Evolutionary conservation across 2,797 vertebrate species (phyloP), one percentile per base, ranked within the genome.

Genomic region (Philypnodon macrostomus): DNA sequence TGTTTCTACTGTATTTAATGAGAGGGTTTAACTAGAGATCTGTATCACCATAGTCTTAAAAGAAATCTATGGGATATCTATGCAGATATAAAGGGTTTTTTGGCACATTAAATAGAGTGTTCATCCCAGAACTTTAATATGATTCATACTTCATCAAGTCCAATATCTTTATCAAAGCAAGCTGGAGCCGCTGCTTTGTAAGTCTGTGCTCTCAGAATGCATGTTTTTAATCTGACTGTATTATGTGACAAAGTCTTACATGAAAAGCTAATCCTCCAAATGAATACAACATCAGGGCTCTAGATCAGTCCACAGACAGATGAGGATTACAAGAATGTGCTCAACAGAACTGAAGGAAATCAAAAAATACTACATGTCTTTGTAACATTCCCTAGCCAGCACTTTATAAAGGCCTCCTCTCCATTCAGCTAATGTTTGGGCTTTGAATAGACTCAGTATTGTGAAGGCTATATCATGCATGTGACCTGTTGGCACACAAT

Each of bases 221-320:
- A n/a, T n/a, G n/a, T n/a, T n/a, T n/a, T n/a, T n/a, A n/a, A n/a
- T n/a, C n/a, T n/a, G n/a, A n/a, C n/a, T n/a, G n/a, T n/a, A n/a
- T n/a, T n/a, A n/a, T n/a, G n/a, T n/a, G n/a, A n/a, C n/a, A n/a
- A n/a, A n/a, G n/a, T n/a, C n/a, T n/a, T n/a, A n/a, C n/a, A n/a
- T n/a, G n/a, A 50, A 47, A 62, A 70, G 73, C 70, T 63, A 57
- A 35, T 40, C 52, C 53, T 81, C 80, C 70, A 50, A 29, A 47
- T n/a, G n/a, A n/a, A n/a, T n/a, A 27, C 29, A 19, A 54, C 53
- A 50, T 5, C 30, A 4, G 42, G 27, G 41, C 49, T 9, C 30
- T 10, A 49, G 50, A 73, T 52, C 49, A 45, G 38, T 19, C 1
- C 9, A 30, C 39, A 16, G 39, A 55, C 0, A 31, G n/a, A 4